These are phyloP conservation scores for Agonum fuliginosum DNA, from an alignment of 2,888 invertebrate species.

Conservation along the genomic window DNA sequence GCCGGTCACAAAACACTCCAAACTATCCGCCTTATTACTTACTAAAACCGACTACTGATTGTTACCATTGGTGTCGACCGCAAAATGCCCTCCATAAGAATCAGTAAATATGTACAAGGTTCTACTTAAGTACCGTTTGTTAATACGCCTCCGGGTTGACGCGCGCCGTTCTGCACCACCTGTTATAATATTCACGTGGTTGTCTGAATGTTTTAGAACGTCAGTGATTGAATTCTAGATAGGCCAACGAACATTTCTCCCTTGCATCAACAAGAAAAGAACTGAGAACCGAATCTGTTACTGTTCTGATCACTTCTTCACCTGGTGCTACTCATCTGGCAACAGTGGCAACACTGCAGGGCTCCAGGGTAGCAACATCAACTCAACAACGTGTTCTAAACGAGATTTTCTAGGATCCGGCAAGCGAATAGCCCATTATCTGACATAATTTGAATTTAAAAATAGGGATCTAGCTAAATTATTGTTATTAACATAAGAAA, in stretches of 20 bases:
- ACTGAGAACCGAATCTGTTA: background rate
- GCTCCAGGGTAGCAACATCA: background rate
- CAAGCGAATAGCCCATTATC: background rate
- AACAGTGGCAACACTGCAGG: constrained; percentile 5
- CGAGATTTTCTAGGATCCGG: constrained; percentile 7
- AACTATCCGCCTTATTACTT: too few relatives aligned
- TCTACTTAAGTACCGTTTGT: background rate
- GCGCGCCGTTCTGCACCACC: constrained; percentile 48
- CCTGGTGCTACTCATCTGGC: background rate
- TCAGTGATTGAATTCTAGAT: constrained; percentile 55
- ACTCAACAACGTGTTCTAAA: constrained; percentile 3
- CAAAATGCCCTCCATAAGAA: too few relatives aligned
- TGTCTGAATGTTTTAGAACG: constrained; percentile 41
- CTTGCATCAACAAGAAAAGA: constrained; percentile 7
- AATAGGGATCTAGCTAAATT: background rate
- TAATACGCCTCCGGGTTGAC: constrained; percentile 9
- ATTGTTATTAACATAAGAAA: background rate
- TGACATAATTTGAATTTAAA: constrained; percentile 1
- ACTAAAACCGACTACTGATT: too few relatives aligned
- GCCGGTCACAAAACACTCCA: too few relatives aligned
- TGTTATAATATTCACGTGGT: constrained; percentile 57
- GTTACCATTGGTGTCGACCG: too few relatives aligned
- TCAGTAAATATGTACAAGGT: too few relatives aligned
- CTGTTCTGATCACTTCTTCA: constrained; percentile 5
- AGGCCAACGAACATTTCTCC: constrained; percentile 18